Conservation (phyloP, 2,888 invertebrate species). For the Drosophila meridionalis region DNA sequence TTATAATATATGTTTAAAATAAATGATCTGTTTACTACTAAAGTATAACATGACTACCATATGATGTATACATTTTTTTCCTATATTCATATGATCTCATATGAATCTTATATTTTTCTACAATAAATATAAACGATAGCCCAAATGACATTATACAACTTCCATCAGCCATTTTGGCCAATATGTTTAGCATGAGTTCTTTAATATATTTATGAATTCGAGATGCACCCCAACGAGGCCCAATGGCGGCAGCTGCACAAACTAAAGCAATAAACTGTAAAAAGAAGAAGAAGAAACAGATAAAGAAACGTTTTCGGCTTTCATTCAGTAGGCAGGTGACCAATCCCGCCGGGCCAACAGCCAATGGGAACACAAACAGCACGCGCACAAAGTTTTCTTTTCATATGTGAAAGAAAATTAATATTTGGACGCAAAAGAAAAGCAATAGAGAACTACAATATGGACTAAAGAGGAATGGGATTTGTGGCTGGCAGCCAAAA, state of each 20-base stretch:
- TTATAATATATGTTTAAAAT: no score
- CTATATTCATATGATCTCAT: not conserved
- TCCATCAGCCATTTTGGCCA: no score
- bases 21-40: no score
- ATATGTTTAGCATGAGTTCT: not conserved
- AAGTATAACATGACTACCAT: no score
- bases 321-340: conserved; percentile 9
- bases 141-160: not conserved
- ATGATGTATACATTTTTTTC: no score
- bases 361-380: conserved; percentile 63
- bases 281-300: not conserved
- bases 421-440: conserved; percentile 53
- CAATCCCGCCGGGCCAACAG: conserved; percentile 22
- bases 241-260: conserved; percentile 49
- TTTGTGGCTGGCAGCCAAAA: conserved; percentile 56
- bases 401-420: conserved; percentile 66
- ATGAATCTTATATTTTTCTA: not conserved
- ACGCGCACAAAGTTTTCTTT: conserved; percentile 73
- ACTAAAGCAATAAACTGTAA: conserved; percentile 34
- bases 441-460: conserved; percentile 59
- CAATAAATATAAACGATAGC: not conserved
- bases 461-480: conserved; percentile 20
- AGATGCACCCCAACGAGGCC: not conserved
- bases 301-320: conserved; percentile 1
- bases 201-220: conserved; percentile 15